Base-by-base conservation (phyloP, 1,140 invertebrate species). In the Drosophila albomicans region DNA sequence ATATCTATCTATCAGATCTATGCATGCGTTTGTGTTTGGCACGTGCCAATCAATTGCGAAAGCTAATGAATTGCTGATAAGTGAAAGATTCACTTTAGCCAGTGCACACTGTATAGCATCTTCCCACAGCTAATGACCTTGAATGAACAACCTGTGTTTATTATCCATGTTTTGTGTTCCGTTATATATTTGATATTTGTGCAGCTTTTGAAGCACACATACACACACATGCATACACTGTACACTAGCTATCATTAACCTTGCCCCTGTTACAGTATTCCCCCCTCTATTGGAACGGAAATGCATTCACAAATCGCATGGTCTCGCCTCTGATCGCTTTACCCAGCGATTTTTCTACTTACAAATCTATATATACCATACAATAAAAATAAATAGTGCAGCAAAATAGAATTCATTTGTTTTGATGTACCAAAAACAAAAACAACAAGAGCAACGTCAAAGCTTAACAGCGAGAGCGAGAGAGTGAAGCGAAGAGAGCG, bases 341-440 rank as follows among this genome's bases (percentile, higher is more conserved):
- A 11, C 38, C 3, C 38, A 41, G 38, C 38, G 0, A 41, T 41
- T 13, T 43, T 13, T 43, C 11, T 7, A 13, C 41, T 43, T 43
- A 43, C n/a, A 43, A 13, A 13, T 38, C 6, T 38, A 38, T 38
- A 38, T 38, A 38, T 10, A 25, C 20, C 20, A 0, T 38, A 10
- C 6, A 38, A 38, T 38, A 38, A 43, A 43, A 13, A 54, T 48
- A 48, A 48, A 20, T 13, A 62, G 52, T 28, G 16, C 8, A 25
- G 30, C 4, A 70, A 79, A 79, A 72, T 49, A 62, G 15, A 62
- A 15, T 78, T 52, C 69, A 59, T 65, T 61, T 78, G 65, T 65
- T 80, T 84, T 78, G 56, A 80, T 74, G 45, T 13, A 49, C 46
- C 56, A 48, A 16, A 15, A 57, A 52, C 51, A 54, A 54, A 6